Percentiles rank a stretch among this genome's conserved stretches.
phyloP scores from a whole-genome alignment of 2,888 invertebrate genomes.

The Netelia inedita region DNA sequence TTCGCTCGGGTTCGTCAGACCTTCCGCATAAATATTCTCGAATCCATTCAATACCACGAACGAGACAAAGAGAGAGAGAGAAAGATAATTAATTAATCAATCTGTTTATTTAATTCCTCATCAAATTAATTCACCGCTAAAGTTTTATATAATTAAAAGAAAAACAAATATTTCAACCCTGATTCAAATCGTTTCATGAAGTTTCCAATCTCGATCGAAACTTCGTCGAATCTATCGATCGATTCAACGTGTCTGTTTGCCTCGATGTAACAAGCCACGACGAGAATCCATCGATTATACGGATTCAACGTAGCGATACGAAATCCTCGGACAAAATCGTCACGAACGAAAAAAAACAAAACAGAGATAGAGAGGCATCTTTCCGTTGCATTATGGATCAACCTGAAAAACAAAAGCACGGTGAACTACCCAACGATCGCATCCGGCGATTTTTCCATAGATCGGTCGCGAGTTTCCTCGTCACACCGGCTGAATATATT shows the following conservation, averaged over 20 bases:
- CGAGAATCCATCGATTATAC: conserved; percentile 52
- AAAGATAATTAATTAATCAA: too few relatives aligned
- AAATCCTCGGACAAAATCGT: not conserved
- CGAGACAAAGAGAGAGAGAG: conserved; percentile 5
- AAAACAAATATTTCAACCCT: too few relatives aligned
- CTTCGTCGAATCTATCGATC: too few relatives aligned
- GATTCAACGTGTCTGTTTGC: not conserved
- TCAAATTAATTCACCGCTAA: too few relatives aligned
- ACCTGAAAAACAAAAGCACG: conserved; percentile 11
- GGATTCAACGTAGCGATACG: conserved; percentile 27
- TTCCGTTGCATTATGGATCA: conserved; percentile 7
- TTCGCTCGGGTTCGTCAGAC: conserved; percentile 20
- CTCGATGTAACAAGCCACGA: conserved; percentile 34
- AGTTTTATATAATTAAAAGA: too few relatives aligned
- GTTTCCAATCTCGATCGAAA: not conserved
- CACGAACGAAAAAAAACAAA: not conserved
- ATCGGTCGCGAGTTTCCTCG: not conserved
- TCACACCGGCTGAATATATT: conserved; percentile 26
- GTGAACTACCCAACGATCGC: not conserved
- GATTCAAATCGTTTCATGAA: too few relatives aligned
- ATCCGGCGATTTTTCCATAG: conserved; percentile 4
- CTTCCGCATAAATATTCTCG: conserved; percentile 14
- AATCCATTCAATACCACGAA: not conserved
- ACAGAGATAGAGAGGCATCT: not conserved
- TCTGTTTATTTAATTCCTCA: too few relatives aligned